phyloP scores from a whole-genome alignment of 1,140 invertebrate species.

The Trichonephila inaurata region DNA sequence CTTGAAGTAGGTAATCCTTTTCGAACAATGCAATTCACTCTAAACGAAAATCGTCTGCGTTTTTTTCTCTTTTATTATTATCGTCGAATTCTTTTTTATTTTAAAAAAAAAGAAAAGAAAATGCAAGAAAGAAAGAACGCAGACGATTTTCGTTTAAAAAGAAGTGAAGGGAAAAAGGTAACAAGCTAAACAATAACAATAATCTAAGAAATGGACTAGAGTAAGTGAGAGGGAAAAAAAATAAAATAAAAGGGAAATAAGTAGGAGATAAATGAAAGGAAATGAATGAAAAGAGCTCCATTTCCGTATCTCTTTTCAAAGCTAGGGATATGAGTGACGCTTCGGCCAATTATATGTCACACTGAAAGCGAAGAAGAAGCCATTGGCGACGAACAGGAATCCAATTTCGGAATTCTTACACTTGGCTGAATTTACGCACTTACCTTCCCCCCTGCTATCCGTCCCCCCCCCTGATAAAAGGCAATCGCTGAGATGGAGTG shows the following conservation, averaged over 20 bases:
- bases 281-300: constrained; percentile 72
- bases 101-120: background rate
- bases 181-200: constrained; percentile 68
- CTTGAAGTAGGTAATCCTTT: constrained; percentile 61
- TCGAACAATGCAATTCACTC: constrained; percentile 60
- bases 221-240: background rate
- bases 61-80: constrained; percentile 8
- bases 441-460: background rate
- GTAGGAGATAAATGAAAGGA: constrained; percentile 68
- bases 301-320: constrained; percentile 75
- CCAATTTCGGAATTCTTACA: constrained; percentile 73
- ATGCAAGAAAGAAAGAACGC: background rate
- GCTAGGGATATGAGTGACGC: constrained; percentile 66
- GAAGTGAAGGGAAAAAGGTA: constrained; percentile 56
- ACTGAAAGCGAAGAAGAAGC: constrained; percentile 71
- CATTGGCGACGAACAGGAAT: constrained; percentile 73
- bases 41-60: constrained; percentile 37
- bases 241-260: constrained; percentile 14
- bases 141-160: constrained; percentile 21
- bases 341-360: constrained; percentile 73
- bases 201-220: constrained; percentile 40
- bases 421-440: constrained; percentile 71
- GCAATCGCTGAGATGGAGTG: constrained; percentile 64
- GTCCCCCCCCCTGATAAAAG: constrained; percentile 43
- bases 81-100: constrained; percentile 3